Evolutionary conservation across 2,113 vertebrate species (phyloP).

Genomic region (Chaenocephalus aceratus): DNA sequence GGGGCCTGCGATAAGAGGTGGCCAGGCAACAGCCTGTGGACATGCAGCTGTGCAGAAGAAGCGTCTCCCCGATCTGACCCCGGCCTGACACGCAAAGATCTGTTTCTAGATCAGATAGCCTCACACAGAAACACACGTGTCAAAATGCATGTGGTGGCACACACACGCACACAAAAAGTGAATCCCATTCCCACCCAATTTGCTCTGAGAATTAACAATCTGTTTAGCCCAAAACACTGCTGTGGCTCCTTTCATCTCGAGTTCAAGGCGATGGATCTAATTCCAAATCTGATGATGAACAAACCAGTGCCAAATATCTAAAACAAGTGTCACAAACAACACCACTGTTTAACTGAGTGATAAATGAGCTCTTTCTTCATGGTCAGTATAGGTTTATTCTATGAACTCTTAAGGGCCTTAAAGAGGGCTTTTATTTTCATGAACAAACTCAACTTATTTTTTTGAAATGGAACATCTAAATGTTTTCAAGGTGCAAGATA

Average conservation of each 20-base stretch:
- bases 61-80: slow-evolving; percentile 62
- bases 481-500: slow-evolving; percentile 48
- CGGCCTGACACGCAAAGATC: slow-evolving; percentile 57
- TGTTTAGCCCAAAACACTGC: slow-evolving; percentile 55
- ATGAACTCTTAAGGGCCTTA: slow-evolving; percentile 45
- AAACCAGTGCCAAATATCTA: slow-evolving; percentile 55
- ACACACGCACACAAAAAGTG: slow-evolving; percentile 13
- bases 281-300: slow-evolving; percentile 71
- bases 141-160: slow-evolving; percentile 34
- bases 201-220: slow-evolving; percentile 67
- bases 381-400: slow-evolving; percentile 49
- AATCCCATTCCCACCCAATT: slow-evolving; percentile 59
- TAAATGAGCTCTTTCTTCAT: slow-evolving; percentile 70
- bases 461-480: slow-evolving; percentile 53
- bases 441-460: slow-evolving; percentile 46
- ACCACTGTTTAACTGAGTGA: slow-evolving; percentile 55
- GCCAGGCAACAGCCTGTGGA: slow-evolving; percentile 76
- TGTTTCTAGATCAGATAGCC: slow-evolving; percentile 65
- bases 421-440: slow-evolving; percentile 66
- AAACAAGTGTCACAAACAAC: slow-evolving; percentile 71
- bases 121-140: slow-evolving; percentile 60
- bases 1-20: slow-evolving; percentile 60
- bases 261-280: slow-evolving; percentile 69
- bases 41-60: slow-evolving; percentile 75
- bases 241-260: slow-evolving; percentile 67